phyloP scores from a whole-genome alignment of 2,797 vertebrate species.

The Neomorphus geoffroyi region DNA sequence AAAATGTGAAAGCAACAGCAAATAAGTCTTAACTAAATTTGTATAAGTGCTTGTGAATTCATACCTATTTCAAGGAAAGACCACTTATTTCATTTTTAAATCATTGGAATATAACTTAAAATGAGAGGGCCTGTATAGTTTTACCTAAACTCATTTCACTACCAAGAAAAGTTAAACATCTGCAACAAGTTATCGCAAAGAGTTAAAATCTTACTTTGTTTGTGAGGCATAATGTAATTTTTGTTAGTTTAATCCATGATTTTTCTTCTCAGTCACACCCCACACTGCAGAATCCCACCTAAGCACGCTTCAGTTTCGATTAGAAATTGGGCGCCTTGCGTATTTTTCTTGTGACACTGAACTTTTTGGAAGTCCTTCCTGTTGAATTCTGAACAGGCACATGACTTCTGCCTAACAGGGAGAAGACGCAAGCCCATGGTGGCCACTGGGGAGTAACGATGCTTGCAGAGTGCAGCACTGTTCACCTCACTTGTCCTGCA shows the following conservation, averaged over 20 bases:
- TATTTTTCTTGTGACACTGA: background rate
- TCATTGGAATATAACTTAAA: background rate
- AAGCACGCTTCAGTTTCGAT: background rate
- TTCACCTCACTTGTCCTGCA: background rate
- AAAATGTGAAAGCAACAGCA: background rate
- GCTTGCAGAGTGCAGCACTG: background rate
- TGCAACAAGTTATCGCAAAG: background rate
- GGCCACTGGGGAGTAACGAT: accelerated
- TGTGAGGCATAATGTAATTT: background rate
- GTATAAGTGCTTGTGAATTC: background rate
- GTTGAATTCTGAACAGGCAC: background rate
- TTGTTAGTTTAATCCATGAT: background rate
- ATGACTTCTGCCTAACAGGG: background rate
- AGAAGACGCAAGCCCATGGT: accelerated
- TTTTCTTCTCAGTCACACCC: background rate
- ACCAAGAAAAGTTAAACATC: background rate
- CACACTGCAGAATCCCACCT: background rate
- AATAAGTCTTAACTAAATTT: background rate
- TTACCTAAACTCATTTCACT: background rate
- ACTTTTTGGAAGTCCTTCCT: background rate
- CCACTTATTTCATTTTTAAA: background rate
- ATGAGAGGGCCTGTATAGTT: background rate
- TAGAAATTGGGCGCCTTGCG: background rate
- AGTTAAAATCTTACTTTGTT: background rate
- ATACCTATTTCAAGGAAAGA: background rate